Percentiles rank a stretch among this genome's conserved stretches.
These are phyloP conservation scores for Pseudachorutes palmiensis DNA, from an alignment of 1,140 invertebrate species.

Conservation along the genomic window DNA sequence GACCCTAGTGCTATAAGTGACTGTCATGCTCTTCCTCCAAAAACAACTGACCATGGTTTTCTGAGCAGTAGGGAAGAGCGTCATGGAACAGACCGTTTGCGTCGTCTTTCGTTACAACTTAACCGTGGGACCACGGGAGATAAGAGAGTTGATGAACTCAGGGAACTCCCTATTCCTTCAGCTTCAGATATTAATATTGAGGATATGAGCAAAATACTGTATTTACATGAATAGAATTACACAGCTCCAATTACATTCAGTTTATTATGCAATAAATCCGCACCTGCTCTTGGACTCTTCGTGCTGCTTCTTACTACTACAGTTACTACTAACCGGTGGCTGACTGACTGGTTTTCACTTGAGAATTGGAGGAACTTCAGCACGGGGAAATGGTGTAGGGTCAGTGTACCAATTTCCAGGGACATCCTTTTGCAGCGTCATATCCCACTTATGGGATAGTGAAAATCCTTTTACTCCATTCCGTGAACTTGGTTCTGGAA, in stretches of 20 bases:
- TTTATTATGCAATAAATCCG: background rate
- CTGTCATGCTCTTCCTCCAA: constrained; percentile 43
- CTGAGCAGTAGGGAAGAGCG: background rate
- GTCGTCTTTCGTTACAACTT: background rate
- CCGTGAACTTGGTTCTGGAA: background rate
- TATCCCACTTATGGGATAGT: background rate
- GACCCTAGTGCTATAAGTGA: constrained; percentile 63
- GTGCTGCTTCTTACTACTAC: background rate
- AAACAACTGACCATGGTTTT: background rate
- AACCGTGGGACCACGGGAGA: background rate
- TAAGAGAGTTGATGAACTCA: background rate
- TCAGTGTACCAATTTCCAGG: background rate
- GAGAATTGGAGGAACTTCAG: background rate
- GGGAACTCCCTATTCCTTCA: constrained; percentile 18
- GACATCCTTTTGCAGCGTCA: background rate
- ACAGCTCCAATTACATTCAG: background rate
- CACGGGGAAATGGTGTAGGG: background rate
- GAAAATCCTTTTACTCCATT: background rate
- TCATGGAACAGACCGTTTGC: background rate
- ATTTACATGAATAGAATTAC: constrained; percentile 16
- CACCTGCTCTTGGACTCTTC: background rate
- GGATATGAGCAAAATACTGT: constrained; percentile 30
- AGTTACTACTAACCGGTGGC: background rate
- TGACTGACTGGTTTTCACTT: constrained; percentile 16
- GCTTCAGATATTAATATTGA: constrained; percentile 32